Conservation (phyloP, 30 jellyfish, hydroid and myxozoan genomes). For the Cassiopea xamachana region DNA sequence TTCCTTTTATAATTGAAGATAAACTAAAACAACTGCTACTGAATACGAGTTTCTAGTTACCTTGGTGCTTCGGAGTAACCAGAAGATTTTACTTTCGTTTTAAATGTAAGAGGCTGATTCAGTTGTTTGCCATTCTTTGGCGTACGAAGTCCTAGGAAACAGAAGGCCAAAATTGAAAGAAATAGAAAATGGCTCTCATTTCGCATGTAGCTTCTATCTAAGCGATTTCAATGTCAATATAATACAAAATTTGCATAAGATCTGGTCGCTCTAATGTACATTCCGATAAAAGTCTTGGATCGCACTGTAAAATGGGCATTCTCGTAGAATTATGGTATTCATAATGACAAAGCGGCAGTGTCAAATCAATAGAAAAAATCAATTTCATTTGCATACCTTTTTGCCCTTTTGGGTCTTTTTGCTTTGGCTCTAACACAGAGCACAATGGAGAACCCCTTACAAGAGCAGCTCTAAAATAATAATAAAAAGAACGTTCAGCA, state of each 20-base stretch:
- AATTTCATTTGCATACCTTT: not conserved
- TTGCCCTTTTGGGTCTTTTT: not conserved
- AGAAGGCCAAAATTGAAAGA: not conserved
- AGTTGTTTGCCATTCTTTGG: conserved; percentile 37
- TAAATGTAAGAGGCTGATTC: conserved; percentile 85
- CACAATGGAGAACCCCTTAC: conserved; percentile 53
- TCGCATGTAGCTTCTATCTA: not conserved
- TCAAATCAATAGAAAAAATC: not conserved
- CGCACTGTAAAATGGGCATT: not conserved
- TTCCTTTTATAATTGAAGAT: not conserved
- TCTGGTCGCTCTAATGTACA: not conserved
- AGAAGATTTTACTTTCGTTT: conserved; percentile 70
- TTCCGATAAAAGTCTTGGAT: not conserved
- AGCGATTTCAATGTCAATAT: not conserved
- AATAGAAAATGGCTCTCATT: not conserved
- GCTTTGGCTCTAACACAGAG: conserved; percentile 42
- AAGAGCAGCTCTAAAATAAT: conserved; percentile 30
- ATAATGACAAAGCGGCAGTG: not conserved
- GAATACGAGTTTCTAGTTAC: conserved; percentile 6
- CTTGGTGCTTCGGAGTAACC: conserved; percentile 85
- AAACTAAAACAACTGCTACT: not conserved
- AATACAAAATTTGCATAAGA: not conserved
- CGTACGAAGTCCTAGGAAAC: conserved; percentile 20
- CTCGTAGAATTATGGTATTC: not conserved
- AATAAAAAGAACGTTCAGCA: no score